Evolutionary conservation across 2,797 vertebrate species (phyloP), one percentile per base, ranked within the genome.

Genomic region (Odontamblyopus rebecca): DNA sequence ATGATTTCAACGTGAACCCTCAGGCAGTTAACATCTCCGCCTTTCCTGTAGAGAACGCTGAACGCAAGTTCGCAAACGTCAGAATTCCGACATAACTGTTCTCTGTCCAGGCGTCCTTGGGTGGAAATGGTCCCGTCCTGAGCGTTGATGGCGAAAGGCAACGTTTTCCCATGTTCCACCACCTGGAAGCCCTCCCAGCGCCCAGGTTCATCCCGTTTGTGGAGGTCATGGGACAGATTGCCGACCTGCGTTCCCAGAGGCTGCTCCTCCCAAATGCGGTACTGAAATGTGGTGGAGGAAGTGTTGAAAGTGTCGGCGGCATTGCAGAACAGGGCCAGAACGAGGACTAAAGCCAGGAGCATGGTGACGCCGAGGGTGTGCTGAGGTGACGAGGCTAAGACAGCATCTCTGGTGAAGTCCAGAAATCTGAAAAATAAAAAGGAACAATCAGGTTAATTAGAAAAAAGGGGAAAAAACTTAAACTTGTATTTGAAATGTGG

Each of bases 11-110:
- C 93, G 8, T 92, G 94, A 83, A 98, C 96, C 0, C 95, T 92
- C 61, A 98, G 86, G 72, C 96, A 94, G 64, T 94, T 93, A 67
- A 95, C 75, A 12, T 82, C 92, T 0, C 89, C 95, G 4, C 90
- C 81, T 50, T 85, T 92, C 83, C 85, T 90, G 38, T 95, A 96
- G 41, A 98, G 92, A 64, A 98, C 95, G 0, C 95, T 95, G 26
- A 98, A 97, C 5, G 92, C 93, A 70, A 98, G 82, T 81, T 96
- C 88, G 68, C 97, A 98, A 73, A 93, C 91, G 68, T 95, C 95
- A 0, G 85, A 92, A 27, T 94, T 93, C 41, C 88, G 86, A 82
- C 97, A 98, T 32, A 99, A 91, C 80, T 93, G 92, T 85, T 98
- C 97, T 86, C 97, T 91, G 90, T 98, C 96, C 85, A 98, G 89